phyloP scores from a whole-genome alignment of 2,888 invertebrate species.

The Dioctria linearis region DNA sequence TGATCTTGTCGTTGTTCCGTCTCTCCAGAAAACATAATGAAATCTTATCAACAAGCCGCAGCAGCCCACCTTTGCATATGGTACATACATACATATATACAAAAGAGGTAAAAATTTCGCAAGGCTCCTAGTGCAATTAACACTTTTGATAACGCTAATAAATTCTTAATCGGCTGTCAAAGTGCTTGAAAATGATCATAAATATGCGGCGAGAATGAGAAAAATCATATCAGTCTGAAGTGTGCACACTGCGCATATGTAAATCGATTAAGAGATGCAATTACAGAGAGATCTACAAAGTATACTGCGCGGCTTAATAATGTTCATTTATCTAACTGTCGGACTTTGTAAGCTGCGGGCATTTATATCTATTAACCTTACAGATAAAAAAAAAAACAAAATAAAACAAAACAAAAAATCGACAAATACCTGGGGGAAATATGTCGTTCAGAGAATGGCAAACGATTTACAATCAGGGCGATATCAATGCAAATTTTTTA shows the following conservation, averaged over 20 bases:
- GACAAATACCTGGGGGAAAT: constrained; percentile 15
- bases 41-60: not conserved
- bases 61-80: no score
- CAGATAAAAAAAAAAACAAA: no score
- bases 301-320: constrained; percentile 37
- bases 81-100: no score
- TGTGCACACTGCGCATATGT: constrained; percentile 40
- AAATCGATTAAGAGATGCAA: constrained; percentile 49
- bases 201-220: constrained; percentile 15
- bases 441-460: constrained; percentile 2
- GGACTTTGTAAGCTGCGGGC: not conserved
- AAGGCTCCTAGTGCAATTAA: constrained; percentile 30
- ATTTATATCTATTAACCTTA: constrained; percentile 33
- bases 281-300: constrained; percentile 41
- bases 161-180: constrained; percentile 45
- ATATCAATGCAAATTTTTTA: no score
- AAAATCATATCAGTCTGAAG: constrained; percentile 38
- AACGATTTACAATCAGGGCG: no score
- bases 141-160: constrained; percentile 46
- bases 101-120: constrained; percentile 30
- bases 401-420: not conserved
- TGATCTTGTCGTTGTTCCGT: constrained; percentile 21
- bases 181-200: not conserved
- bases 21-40: not conserved
- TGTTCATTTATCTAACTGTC: constrained; percentile 41